Conservation (phyloP, 2,888 invertebrate genomes). For the Trachelus troglodyta region DNA sequence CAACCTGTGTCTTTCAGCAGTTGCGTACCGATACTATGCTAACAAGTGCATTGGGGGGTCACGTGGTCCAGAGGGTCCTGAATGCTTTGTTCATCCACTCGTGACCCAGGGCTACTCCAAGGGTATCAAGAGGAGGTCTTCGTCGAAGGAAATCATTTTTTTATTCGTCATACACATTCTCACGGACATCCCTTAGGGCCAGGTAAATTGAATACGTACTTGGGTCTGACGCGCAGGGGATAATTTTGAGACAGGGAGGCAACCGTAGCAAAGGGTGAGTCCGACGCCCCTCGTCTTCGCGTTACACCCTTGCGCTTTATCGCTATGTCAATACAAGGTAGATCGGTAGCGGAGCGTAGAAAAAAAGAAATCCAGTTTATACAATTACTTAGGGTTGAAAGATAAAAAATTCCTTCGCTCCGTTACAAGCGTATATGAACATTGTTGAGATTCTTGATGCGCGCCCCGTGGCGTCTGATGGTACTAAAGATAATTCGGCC, state of each 20-base stretch:
- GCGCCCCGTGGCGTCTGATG: background rate
- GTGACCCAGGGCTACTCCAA: background rate
- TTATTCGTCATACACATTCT: background rate
- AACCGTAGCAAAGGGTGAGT: background rate
- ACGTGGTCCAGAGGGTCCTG: background rate
- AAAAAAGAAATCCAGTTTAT: background rate
- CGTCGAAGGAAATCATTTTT: background rate
- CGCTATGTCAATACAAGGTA: background rate
- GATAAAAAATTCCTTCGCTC: background rate
- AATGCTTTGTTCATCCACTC: background rate
- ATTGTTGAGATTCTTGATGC: background rate
- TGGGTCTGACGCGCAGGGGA: background rate
- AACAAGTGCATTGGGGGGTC: background rate
- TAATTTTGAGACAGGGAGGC: background rate
- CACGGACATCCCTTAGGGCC: background rate
- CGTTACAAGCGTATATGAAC: background rate
- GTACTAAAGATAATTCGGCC: background rate
- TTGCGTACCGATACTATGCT: background rate
- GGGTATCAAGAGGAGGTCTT: background rate
- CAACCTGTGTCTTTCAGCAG: background rate
- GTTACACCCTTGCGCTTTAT: background rate
- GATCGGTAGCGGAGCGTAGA: background rate
- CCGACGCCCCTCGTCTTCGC: background rate
- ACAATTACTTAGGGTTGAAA: background rate
- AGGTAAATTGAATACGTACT: background rate